These are phyloP conservation scores for Oryzias javanicus DNA, from an alignment of 2,113 vertebrate species.

Conservation along the genomic window DNA sequence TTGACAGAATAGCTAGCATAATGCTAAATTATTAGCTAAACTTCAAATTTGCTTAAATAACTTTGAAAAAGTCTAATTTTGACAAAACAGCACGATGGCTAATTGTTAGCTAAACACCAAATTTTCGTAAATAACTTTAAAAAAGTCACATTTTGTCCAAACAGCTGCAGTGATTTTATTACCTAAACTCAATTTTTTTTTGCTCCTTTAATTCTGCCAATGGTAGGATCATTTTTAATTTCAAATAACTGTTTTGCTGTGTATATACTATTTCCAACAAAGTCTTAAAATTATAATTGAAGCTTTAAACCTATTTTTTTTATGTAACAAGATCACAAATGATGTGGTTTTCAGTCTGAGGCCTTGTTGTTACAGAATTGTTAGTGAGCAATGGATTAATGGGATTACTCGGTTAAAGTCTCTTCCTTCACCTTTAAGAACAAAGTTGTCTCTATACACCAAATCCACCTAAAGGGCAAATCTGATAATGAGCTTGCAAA, in stretches of 20 bases:
- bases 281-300: slow-evolving; percentile 41
- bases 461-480: slow-evolving; percentile 36
- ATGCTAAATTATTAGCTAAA: too few species aligned
- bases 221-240: slow-evolving; percentile 22
- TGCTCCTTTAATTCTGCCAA: neutral
- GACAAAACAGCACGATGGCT: too few species aligned
- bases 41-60: too few species aligned
- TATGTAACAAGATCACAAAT: slow-evolving; percentile 48
- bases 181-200: too few species aligned
- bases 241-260: slow-evolving; percentile 1
- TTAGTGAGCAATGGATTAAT: slow-evolving; percentile 47
- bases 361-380: slow-evolving; percentile 35
- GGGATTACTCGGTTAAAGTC: slow-evolving; percentile 24
- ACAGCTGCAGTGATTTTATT: too few species aligned
- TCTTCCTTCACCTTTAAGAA: slow-evolving; percentile 15
- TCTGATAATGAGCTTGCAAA: slow-evolving; percentile 23
- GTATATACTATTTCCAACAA: slow-evolving; percentile 19
- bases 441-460: slow-evolving; percentile 37
- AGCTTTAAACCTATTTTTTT: slow-evolving; percentile 38
- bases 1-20: too few species aligned
- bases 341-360: slow-evolving; percentile 34
- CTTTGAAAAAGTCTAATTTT: too few species aligned
- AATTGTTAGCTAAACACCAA: too few species aligned
- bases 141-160: too few species aligned
- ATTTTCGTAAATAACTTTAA: too few species aligned